These are phyloP conservation scores for Prinia subflava DNA, from an alignment of 2,113 vertebrate species.

Conservation along the genomic window DNA sequence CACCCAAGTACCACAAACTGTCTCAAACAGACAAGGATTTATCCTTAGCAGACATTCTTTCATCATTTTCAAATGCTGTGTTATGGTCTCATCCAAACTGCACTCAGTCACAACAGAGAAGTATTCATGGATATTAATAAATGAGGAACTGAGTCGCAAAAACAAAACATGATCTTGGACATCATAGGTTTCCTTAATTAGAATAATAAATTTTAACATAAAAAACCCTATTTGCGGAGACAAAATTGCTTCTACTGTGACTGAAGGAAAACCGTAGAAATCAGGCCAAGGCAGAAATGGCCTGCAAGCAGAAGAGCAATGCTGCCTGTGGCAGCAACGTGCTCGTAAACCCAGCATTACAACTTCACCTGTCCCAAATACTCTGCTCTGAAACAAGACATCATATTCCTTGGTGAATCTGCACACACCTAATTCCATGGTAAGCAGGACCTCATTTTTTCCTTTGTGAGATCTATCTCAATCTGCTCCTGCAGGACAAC, in stretches of 20 bases:
- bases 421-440: not conserved
- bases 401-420: accelerated
- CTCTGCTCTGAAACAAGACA: not conserved
- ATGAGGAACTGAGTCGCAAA: not conserved
- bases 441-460: not conserved
- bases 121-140: not conserved
- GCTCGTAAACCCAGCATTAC: not conserved
- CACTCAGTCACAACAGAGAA: not conserved
- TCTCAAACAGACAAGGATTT: not conserved
- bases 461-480: not conserved
- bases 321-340: not conserved
- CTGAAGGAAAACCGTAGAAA: not conserved
- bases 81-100: not conserved
- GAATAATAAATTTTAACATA: not conserved
- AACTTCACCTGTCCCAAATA: not conserved
- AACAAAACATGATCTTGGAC: not conserved
- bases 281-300: not conserved
- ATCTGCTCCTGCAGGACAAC: not conserved
- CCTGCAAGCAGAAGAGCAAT: not conserved
- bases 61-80: not conserved
- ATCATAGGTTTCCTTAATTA: not conserved
- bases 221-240: not conserved
- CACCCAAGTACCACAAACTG: not conserved
- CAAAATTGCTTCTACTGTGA: not conserved
- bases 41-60: not conserved